Evolutionary conservation across 2,888 invertebrate species (phyloP).

Genomic region (Ochropleura plecta): DNA sequence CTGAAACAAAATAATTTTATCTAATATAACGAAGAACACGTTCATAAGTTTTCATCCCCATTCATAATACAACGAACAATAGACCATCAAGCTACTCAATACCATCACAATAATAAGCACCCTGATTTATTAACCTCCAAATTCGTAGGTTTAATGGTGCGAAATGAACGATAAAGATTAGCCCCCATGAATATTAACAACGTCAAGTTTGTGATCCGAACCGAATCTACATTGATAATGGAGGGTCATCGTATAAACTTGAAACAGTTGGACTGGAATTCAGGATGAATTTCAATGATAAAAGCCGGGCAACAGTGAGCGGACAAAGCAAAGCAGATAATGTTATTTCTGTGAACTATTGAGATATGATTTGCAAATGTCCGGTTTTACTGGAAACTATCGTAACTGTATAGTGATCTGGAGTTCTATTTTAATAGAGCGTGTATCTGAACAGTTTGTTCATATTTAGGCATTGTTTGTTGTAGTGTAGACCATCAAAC

Average conservation of each 20-base stretch:
- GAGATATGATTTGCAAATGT: slow-evolving; percentile 16
- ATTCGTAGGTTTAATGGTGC: slow-evolving; percentile 79
- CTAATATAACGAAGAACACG: background rate
- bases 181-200: slow-evolving; percentile 77
- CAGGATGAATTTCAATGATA: slow-evolving; percentile 53
- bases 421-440: background rate
- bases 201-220: slow-evolving; percentile 68
- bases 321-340: slow-evolving; percentile 26
- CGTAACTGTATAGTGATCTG: background rate
- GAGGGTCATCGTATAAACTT: slow-evolving; percentile 67
- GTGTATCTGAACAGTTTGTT: background rate
- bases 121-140: slow-evolving; percentile 78
- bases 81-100: slow-evolving; percentile 49
- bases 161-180: slow-evolving; percentile 81
- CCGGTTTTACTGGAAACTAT: background rate
- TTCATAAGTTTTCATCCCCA: slow-evolving; percentile 33
- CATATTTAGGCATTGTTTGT: background rate
- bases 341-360: slow-evolving; percentile 35
- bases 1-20: no score
- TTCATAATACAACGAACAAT: slow-evolving; percentile 59
- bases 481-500: background rate
- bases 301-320: slow-evolving; percentile 19
- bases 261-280: slow-evolving; percentile 48
- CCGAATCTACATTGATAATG: slow-evolving; percentile 72
- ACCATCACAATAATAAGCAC: slow-evolving; percentile 68